Percentiles rank a stretch among this genome's conserved stretches.
phyloP scores from a whole-genome alignment of 2,113 vertebrate genomes.

The Balaenoptera acutorostrata region DNA sequence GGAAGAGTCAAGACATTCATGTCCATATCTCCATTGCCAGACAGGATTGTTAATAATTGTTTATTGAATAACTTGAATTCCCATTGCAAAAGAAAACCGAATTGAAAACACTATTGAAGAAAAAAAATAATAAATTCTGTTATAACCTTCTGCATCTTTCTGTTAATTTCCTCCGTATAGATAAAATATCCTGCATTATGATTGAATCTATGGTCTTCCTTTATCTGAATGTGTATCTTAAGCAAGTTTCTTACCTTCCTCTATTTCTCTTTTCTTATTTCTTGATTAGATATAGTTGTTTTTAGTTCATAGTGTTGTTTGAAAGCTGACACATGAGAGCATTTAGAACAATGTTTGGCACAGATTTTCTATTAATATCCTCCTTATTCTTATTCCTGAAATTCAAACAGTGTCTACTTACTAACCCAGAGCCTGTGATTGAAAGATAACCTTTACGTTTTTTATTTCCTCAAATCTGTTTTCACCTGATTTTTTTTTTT shows the following conservation, averaged over 20 bases:
- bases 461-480: not conserved
- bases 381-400: not conserved
- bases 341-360: not conserved
- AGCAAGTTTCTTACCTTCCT: not conserved
- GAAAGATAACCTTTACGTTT: not conserved
- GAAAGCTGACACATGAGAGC: too few relatives aligned
- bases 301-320: not conserved
- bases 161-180: not conserved
- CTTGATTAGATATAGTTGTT: not conserved
- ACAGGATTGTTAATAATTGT: not conserved
- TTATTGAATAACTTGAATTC: not conserved
- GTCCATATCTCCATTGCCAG: not conserved
- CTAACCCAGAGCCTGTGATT: not conserved
- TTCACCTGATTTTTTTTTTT: not conserved
- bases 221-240: not conserved
- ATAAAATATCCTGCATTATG: not conserved
- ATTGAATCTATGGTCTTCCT: not conserved
- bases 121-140: not conserved
- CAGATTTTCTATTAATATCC: not conserved
- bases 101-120: not conserved
- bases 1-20: not conserved
- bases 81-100: not conserved
- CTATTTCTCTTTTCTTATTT: not conserved
- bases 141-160: not conserved
- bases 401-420: not conserved